A percentile compares a stretch with the other conserved stretches of the same genome.
These are phyloP conservation scores for Lasioglossum malachurum DNA, from an alignment of 2,888 invertebrate genomes.

Conservation along the genomic window DNA sequence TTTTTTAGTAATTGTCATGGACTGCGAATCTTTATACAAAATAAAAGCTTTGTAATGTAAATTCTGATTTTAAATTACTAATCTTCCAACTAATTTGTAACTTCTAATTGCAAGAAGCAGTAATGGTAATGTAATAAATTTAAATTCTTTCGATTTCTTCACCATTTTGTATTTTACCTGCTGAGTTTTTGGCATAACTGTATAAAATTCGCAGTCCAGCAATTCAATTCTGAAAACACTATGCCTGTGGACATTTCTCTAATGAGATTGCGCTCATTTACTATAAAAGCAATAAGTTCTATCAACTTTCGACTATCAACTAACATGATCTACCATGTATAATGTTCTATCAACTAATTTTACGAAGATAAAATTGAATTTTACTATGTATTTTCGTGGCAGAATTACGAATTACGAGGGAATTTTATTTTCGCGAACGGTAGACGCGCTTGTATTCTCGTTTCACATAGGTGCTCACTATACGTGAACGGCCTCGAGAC, in stretches of 20 bases:
- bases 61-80: neutral
- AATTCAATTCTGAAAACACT: neutral
- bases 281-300: too few relatives aligned
- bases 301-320: neutral
- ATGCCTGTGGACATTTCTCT: neutral
- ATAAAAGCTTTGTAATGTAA: neutral
- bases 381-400: neutral
- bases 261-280: neutral
- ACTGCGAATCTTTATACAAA: neutral
- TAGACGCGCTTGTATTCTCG: neutral
- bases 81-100: neutral
- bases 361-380: neutral
- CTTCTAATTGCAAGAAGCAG: too few relatives aligned
- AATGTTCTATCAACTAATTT: neutral
- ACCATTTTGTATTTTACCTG: neutral
- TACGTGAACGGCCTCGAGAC: conserved; percentile 18
- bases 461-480: neutral
- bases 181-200: neutral
- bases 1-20: too few relatives aligned
- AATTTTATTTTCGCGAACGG: neutral
- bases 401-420: neutral
- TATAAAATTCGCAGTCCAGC: neutral
- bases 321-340: too few relatives aligned
- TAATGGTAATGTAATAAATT: neutral
- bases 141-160: too few relatives aligned